A percentile compares a stretch with the other conserved stretches of the same genome.
These are phyloP conservation scores for Portevinia maculata DNA, from an alignment of 2,888 invertebrate species.

Conservation along the genomic window DNA sequence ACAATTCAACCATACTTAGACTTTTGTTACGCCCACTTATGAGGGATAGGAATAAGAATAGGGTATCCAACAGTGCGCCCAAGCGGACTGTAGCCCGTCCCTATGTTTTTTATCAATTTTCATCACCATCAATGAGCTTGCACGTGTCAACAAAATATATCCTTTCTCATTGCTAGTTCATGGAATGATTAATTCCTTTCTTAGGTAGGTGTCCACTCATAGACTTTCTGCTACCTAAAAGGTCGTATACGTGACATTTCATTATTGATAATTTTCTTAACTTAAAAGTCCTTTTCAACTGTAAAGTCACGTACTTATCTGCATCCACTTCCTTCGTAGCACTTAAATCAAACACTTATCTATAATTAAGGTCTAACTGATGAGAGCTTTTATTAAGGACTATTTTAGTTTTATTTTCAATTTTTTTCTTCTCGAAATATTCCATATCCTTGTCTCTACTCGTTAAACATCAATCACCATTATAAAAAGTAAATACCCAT, in stretches of 20 bases:
- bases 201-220: constrained; percentile 22
- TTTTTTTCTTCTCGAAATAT: not conserved
- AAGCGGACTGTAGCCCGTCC: too few species aligned
- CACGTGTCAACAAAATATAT: not conserved
- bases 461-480: constrained; percentile 27
- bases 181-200: constrained; percentile 25
- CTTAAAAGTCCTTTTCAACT: constrained; percentile 21
- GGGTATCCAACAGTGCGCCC: too few species aligned
- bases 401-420: not conserved
- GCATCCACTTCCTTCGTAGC: not conserved
- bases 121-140: too few species aligned
- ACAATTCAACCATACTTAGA: too few species aligned
- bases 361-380: constrained; percentile 17
- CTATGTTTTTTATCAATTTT: too few species aligned
- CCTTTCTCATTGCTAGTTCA: constrained; percentile 6
- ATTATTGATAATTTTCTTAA: constrained; percentile 20
- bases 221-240: not conserved
- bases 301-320: constrained; percentile 34
- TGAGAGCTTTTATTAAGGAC: not conserved
- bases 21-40: too few species aligned
- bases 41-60: too few species aligned
- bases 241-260: constrained; percentile 17
- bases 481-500: constrained; percentile 17
- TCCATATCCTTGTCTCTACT: not conserved
- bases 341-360: constrained; percentile 21